These are phyloP conservation scores for Ceraclea dissimilis DNA, from an alignment of 2,888 invertebrate genomes.

Conservation along the genomic window DNA sequence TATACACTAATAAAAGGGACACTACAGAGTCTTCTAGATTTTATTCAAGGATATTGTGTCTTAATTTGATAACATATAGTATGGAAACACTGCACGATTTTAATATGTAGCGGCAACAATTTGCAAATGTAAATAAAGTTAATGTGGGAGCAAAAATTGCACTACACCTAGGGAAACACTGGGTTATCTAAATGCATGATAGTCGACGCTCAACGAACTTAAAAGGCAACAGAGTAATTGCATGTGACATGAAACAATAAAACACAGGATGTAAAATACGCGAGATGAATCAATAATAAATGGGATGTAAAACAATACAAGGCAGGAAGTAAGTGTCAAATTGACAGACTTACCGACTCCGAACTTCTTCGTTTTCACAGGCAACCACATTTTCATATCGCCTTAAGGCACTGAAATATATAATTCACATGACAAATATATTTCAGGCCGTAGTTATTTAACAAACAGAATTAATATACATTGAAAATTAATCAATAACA, in stretches of 20 bases:
- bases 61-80: no score
- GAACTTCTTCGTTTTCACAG: slow-evolving; percentile 22
- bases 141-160: no score
- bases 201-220: background rate
- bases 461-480: background rate
- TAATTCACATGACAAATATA: slow-evolving; percentile 13
- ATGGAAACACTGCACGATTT: no score
- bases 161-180: no score
- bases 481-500: slow-evolving; percentile 22
- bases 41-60: no score
- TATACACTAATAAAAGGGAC: no score
- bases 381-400: slow-evolving; percentile 23
- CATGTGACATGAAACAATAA: slow-evolving; percentile 8
- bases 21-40: no score
- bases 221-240: background rate
- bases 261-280: slow-evolving; percentile 18
- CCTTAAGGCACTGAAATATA: background rate
- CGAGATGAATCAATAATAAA: slow-evolving; percentile 23
- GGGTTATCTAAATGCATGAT: background rate
- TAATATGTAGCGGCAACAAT: no score
- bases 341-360: slow-evolving; percentile 24
- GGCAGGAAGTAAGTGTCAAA: slow-evolving; percentile 22
- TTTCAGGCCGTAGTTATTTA: background rate
- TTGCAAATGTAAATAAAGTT: no score
- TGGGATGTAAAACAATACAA: slow-evolving; percentile 16